Conservation (phyloP, 1,140 invertebrate genomes). For the Drosophila equinoxialis region DNA sequence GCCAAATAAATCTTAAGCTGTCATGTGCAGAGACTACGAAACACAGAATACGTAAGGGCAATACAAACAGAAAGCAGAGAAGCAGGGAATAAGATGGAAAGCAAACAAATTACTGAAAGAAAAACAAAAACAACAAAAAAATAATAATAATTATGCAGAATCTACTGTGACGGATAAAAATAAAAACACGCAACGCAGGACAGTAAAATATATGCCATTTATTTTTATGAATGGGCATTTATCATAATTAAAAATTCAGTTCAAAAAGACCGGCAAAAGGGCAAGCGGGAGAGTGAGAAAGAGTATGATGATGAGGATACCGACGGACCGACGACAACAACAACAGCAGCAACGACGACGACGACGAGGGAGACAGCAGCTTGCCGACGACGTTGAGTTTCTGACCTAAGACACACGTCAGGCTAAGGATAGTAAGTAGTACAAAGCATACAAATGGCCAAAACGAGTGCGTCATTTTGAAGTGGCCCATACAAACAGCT, state of each 20-base stretch:
- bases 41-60: constrained; percentile 7
- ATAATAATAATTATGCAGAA: constrained; percentile 67
- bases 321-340: neutral
- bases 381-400: constrained; percentile 47
- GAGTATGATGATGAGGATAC: neutral
- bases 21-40: constrained; percentile 42
- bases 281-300: neutral
- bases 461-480: constrained; percentile 44
- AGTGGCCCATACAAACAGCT: constrained; percentile 44
- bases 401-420: constrained; percentile 77
- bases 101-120: constrained; percentile 52
- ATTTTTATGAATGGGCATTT: constrained; percentile 77
- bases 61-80: constrained; percentile 22
- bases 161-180: constrained; percentile 49
- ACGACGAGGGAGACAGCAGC: constrained; percentile 22
- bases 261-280: constrained; percentile 19
- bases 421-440: constrained; percentile 50
- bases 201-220: constrained; percentile 60
- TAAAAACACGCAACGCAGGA: constrained; percentile 66
- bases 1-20: constrained; percentile 71
- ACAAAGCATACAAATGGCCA: constrained; percentile 16
- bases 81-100: constrained; percentile 34
- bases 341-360: neutral
- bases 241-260: constrained; percentile 79
- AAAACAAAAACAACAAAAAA: constrained; percentile 27